phyloP scores from a whole-genome alignment of 1,140 invertebrate genomes.

The Drosophila pachea region DNA sequence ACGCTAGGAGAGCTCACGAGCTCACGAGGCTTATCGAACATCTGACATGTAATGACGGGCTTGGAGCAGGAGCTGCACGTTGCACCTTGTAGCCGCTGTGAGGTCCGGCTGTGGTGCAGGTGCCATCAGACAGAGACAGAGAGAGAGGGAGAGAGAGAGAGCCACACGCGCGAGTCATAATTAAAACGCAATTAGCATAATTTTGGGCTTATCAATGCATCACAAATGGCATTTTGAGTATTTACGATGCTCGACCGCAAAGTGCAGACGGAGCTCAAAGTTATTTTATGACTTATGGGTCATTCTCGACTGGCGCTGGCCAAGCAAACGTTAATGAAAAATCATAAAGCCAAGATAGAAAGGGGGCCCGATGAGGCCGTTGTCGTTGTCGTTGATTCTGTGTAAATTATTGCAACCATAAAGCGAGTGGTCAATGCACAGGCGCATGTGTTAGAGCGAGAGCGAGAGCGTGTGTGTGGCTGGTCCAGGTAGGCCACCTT shows the following conservation, averaged over 20 bases:
- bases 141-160: conserved; percentile 26
- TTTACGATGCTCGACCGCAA: conserved; percentile 44
- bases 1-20: conserved; percentile 45
- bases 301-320: conserved; percentile 42
- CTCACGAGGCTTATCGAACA: conserved; percentile 58
- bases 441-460: neutral
- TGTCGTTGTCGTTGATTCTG: conserved; percentile 37
- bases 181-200: conserved; percentile 66
- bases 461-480: neutral
- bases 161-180: conserved; percentile 62
- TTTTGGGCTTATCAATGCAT: conserved; percentile 62
- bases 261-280: conserved; percentile 32
- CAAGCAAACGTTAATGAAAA: conserved; percentile 62
- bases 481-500: conserved; percentile 20
- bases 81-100: neutral
- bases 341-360: conserved; percentile 58
- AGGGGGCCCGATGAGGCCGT: conserved; percentile 4
- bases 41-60: conserved; percentile 55
- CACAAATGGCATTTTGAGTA: conserved; percentile 59
- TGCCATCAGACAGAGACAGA: conserved; percentile 23
- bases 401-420: conserved; percentile 61
- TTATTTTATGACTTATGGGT: conserved; percentile 60
- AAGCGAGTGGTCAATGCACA: conserved; percentile 39
- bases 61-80: conserved; percentile 16
- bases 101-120: neutral